phyloP scores from a whole-genome alignment of 1,140 invertebrate species.

The Drosophila dunni region DNA sequence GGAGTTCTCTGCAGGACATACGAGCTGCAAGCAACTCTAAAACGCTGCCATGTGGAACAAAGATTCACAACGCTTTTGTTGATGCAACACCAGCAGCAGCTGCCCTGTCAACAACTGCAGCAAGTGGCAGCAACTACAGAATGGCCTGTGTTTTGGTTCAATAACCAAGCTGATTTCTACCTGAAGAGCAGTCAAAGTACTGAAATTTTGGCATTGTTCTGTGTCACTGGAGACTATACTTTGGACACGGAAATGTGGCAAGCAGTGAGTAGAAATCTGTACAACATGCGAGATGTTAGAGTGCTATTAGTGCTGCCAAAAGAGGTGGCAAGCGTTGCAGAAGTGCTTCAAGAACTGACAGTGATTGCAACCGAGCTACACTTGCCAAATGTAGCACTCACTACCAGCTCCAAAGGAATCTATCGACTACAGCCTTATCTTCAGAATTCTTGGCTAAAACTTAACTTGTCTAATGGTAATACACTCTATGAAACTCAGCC shows the following conservation, averaged over 20 bases:
- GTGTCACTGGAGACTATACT: constrained; percentile 11
- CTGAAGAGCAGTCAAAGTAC: constrained; percentile 31
- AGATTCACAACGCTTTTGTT: constrained; percentile 36
- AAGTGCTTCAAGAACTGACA: constrained; percentile 13
- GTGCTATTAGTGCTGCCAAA: constrained; percentile 32
- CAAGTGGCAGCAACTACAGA: background rate
- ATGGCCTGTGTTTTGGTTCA: constrained; percentile 40
- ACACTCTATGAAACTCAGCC: constrained; percentile 28
- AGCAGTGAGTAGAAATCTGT: constrained; percentile 49
- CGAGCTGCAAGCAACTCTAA: constrained; percentile 9
- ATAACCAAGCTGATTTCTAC: constrained; percentile 32
- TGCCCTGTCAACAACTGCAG: constrained; percentile 1
- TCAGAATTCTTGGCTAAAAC: constrained; percentile 26
- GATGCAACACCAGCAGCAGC: constrained; percentile 37
- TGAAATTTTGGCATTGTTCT: constrained; percentile 53
- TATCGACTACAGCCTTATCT: constrained; percentile 54
- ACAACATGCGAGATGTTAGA: constrained; percentile 58
- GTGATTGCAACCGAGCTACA: background rate
- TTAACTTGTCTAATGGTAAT: background rate
- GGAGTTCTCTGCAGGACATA: constrained; percentile 2
- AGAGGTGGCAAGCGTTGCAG: background rate
- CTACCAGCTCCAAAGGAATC: background rate
- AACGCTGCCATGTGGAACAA: constrained; percentile 42
- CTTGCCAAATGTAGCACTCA: constrained; percentile 46
- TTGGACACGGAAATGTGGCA: constrained; percentile 53